These are phyloP conservation scores for Pachydiplax longipennis DNA, from an alignment of 2,888 invertebrate species.

Conservation along the genomic window DNA sequence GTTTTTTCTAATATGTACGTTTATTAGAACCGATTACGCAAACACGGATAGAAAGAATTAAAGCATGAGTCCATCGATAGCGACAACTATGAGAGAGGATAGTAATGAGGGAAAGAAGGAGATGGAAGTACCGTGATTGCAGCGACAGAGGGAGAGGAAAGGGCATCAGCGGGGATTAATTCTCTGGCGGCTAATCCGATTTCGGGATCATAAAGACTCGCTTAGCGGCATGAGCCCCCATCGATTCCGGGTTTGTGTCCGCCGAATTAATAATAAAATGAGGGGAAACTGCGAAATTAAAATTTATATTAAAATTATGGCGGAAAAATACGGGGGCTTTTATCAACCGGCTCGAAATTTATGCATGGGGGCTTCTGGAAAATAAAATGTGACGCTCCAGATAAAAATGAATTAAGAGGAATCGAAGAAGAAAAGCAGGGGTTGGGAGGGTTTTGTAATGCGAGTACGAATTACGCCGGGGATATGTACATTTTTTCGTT, in stretches of 20 bases:
- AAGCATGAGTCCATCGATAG: not conserved
- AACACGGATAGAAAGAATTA: not conserved
- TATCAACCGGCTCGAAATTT: not conserved
- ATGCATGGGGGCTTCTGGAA: not conserved
- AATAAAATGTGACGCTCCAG: not conserved
- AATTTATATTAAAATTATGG: not conserved
- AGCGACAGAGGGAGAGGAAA: not conserved
- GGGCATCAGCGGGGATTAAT: slow-evolving; percentile 40
- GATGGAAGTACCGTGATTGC: not conserved
- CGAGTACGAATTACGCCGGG: not conserved
- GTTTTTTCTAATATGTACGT: too few relatives aligned
- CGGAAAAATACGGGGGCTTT: not conserved
- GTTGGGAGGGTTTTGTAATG: not conserved
- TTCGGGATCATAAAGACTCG: slow-evolving; percentile 44
- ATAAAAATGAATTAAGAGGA: not conserved
- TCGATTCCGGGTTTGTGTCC: slow-evolving; percentile 22
- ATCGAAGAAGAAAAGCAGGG: too few relatives aligned
- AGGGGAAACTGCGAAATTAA: not conserved
- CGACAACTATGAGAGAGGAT: not conserved
- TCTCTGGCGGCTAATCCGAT: slow-evolving; percentile 32
- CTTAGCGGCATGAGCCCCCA: slow-evolving; percentile 22
- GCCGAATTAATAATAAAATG: slow-evolving; percentile 6
- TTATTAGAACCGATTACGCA: not conserved
- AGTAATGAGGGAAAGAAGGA: not conserved
- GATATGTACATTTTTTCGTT: not conserved